Base-by-base conservation (phyloP, 2,113 vertebrate genomes). In the Uria lomvia region DNA sequence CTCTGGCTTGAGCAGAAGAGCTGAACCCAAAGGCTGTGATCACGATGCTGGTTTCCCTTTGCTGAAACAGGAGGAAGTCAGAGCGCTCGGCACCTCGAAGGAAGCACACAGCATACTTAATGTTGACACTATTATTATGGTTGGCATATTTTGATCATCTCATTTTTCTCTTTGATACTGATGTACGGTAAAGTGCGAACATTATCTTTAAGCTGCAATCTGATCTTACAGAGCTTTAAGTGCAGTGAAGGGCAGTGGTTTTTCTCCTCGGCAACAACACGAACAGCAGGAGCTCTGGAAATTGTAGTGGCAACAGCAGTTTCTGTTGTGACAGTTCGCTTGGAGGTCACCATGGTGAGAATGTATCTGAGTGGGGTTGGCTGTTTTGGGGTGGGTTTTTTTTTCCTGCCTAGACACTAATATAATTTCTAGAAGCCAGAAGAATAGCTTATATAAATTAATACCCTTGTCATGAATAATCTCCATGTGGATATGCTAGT, bases 311-410 rank as follows among this genome's bases (percentile, higher is more conserved):
- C 89, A 97, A 97, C 89, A 91, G 96, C 92, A 91, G 95, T 91
- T 87, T 97, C 92, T 97, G 97, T 97, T 97, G 93, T 97, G 97
- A 97, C 97, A 97, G 96, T 76, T 95, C 77, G 90, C 74, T 95
- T 1, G 0, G 34, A 92, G 94, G 95, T 97, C 97, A 96, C 97
- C 93, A 97, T 97, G 92, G 94, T 95, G 94, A 97, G 92, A 97
- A 94, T 82, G 74, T 68, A 82, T 84, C 91, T 65, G 74, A 88
- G 78, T 22, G 40, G 29, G 14, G 17, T 0, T 32, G 63, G 30
- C 8, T 60, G 71, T 45, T 56, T 36, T 32, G 40, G 58, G 42
- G 58, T 36, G 47, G 18, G 5, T 21, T 62, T 42, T 29, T 53
- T 20, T 55, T 47, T 58, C 29, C 70, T 80, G 66, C 53, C 70